Evolutionary conservation across 2,888 invertebrate species (phyloP).

Genomic region (Hermaeophaga mercurialis): DNA sequence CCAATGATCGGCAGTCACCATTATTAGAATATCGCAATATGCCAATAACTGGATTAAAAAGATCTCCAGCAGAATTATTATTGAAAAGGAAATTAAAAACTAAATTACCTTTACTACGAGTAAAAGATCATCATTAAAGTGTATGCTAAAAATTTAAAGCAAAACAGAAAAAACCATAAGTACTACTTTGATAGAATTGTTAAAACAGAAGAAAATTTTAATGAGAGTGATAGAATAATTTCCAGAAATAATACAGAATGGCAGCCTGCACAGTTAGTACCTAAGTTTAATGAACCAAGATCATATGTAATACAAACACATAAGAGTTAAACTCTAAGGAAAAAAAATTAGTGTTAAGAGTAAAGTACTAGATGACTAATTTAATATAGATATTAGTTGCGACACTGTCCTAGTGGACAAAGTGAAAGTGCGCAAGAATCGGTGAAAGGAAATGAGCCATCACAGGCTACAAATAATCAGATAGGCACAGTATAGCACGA

Average conservation of each 20-base stretch:
- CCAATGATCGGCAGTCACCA: no score
- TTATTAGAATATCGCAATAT: conserved; percentile 1
- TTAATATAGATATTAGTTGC: no score
- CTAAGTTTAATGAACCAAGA: background rate
- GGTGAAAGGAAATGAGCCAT: no score
- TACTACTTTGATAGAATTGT: background rate
- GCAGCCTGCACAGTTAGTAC: background rate
- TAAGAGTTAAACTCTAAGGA: background rate
- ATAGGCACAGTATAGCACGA: no score
- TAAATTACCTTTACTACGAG: background rate
- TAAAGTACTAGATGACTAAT: no score
- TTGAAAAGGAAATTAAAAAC: background rate
- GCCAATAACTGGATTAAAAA: background rate
- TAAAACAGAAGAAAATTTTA: background rate
- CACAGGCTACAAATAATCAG: no score
- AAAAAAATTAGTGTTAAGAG: background rate
- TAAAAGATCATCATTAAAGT: background rate
- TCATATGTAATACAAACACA: background rate
- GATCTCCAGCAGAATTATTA: background rate
- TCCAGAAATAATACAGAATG: background rate
- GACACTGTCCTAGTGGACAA: no score
- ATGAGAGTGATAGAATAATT: background rate
- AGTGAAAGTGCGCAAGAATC: no score
- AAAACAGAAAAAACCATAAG: background rate
- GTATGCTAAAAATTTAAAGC: background rate